Percentiles rank a stretch among this genome's conserved stretches.
phyloP scores from a whole-genome alignment of 2,888 invertebrate genomes.

The Aphrophora alni region DNA sequence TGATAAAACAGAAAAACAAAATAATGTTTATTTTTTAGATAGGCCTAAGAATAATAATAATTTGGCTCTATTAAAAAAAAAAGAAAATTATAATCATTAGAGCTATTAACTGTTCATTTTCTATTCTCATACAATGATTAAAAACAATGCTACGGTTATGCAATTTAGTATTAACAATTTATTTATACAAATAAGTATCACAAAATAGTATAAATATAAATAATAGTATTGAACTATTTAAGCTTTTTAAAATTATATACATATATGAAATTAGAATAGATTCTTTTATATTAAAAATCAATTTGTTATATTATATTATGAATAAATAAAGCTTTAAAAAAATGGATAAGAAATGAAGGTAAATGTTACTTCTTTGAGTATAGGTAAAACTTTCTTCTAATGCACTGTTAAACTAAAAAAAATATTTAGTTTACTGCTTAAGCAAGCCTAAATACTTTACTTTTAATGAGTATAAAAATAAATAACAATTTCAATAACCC shows the following conservation, averaged over 20 bases:
- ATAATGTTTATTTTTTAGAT: no score
- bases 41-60: no score
- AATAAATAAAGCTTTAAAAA: not conserved
- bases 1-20: no score
- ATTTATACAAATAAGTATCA: slow-evolving; percentile 9
- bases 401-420: not conserved
- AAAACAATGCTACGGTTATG: not conserved
- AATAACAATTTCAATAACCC: slow-evolving; percentile 24
- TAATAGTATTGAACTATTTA: slow-evolving; percentile 2
- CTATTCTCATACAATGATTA: not conserved
- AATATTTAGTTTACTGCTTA: not conserved
- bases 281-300: not conserved
- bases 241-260: not conserved
- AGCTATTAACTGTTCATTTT: not conserved
- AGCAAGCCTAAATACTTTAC: not conserved
- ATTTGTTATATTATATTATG: not conserved
- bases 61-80: no score
- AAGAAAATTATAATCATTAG: no score
- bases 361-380: not conserved
- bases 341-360: not conserved
- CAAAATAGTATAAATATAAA: slow-evolving; percentile 6
- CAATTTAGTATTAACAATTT: slow-evolving; percentile 4
- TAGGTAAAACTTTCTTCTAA: not conserved
- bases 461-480: not conserved
- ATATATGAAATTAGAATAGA: not conserved